phyloP scores from a whole-genome alignment of 2,113 vertebrate genomes.

The Riparia riparia region DNA sequence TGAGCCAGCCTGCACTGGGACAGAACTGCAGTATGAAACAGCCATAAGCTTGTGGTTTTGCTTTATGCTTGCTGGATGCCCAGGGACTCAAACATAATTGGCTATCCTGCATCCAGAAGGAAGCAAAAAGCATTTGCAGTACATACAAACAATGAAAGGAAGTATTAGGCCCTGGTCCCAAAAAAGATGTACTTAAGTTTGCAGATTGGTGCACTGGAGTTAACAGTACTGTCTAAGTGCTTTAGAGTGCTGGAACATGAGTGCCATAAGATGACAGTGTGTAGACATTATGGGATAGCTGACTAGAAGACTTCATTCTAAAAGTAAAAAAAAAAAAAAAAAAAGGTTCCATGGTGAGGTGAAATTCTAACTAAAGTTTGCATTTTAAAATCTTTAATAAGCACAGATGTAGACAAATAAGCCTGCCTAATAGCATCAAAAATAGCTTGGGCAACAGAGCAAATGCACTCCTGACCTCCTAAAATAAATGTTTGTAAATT shows the following conservation, averaged over 20 bases:
- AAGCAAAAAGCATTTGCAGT: constrained; percentile 50
- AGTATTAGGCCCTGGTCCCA: constrained; percentile 31
- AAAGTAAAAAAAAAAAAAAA: background rate
- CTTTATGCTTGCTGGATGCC: constrained; percentile 18
- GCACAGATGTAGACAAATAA: background rate
- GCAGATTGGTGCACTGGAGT: constrained; percentile 41
- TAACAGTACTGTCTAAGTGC: constrained; percentile 6
- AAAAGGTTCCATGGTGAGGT: background rate
- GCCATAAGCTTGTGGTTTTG: constrained; percentile 42
- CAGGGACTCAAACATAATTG: constrained; percentile 56
- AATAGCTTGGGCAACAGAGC: constrained; percentile 43
- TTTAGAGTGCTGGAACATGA: background rate
- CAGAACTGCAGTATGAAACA: background rate
- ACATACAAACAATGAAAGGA: constrained; percentile 26
- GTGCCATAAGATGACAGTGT: background rate
- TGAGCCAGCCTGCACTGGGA: background rate
- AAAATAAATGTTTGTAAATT: constrained; percentile 79
- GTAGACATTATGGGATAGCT: background rate
- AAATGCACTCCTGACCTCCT: constrained; percentile 51
- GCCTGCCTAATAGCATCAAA: background rate
- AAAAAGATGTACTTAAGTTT: constrained; percentile 31
- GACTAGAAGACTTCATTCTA: background rate
- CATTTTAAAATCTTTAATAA: background rate
- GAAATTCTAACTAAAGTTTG: constrained; percentile 10
- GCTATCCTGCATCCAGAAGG: background rate